Conservation (phyloP, 2,113 vertebrate genomes). For the Tupaia tana region DNA sequence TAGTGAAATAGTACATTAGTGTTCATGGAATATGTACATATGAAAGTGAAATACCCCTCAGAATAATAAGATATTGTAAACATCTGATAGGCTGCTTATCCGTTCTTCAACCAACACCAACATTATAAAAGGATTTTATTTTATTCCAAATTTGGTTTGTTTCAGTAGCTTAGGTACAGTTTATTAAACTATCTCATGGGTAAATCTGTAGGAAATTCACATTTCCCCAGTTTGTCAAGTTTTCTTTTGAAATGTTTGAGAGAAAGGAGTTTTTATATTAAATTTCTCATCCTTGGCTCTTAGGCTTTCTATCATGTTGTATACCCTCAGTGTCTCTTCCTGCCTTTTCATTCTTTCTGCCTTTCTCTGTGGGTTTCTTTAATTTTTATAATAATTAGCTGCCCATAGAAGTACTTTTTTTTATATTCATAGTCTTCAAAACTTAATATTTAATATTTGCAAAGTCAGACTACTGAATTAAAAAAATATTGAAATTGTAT, state of each 20-base stretch:
- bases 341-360: neutral
- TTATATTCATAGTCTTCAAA: neutral
- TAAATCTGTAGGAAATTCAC: neutral
- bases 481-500: neutral
- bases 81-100: neutral
- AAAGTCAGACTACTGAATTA: neutral
- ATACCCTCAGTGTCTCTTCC: neutral
- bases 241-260: neutral
- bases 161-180: neutral
- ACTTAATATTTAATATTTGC: neutral
- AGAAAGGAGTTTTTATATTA: neutral
- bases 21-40: neutral
- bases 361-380: neutral
- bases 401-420: neutral
- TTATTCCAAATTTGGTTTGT: conserved; percentile 26
- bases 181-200: neutral
- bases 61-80: neutral
- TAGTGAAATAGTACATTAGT: neutral
- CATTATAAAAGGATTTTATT: conserved; percentile 6
- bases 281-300: neutral
- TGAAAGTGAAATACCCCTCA: neutral
- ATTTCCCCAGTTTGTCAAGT: neutral
- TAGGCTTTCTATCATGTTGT: neutral
- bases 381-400: neutral
- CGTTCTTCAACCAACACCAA: neutral